Percentiles rank a stretch among this genome's conserved stretches.
Conservation (phyloP, 1,140 invertebrate genomes). For the Teleogryllus occipitalis region DNA sequence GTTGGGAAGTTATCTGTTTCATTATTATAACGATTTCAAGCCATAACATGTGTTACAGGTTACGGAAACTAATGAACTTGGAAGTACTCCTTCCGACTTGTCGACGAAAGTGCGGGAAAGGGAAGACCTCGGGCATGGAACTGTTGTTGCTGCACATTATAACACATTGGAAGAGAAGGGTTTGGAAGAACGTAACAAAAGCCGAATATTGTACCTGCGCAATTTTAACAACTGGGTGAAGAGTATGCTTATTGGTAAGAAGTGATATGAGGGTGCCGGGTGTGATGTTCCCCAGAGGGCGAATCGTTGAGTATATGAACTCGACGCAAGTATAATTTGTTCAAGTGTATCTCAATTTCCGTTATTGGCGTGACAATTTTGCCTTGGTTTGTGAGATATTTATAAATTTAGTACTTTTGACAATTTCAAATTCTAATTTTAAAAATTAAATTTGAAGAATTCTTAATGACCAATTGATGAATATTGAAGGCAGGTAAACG, state of each 20-base stretch:
- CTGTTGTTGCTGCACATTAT: slow-evolving; percentile 74
- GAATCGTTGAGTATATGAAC: too few relatives aligned
- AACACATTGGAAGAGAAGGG: slow-evolving; percentile 77
- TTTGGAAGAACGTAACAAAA: slow-evolving; percentile 65
- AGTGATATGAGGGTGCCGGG: too few relatives aligned
- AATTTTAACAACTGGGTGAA: slow-evolving; percentile 99
- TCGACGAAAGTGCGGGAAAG: slow-evolving; percentile 11
- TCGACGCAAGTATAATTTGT: too few relatives aligned
- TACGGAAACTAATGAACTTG: background rate
- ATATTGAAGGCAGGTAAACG: too few relatives aligned
- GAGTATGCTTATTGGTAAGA: slow-evolving; percentile 76
- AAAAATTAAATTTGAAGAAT: too few relatives aligned
- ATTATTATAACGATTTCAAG: background rate
- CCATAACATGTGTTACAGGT: background rate
- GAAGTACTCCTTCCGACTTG: slow-evolving; percentile 17
- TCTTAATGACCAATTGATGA: too few relatives aligned
- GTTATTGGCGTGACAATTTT: too few relatives aligned
- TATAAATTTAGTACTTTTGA: too few relatives aligned
- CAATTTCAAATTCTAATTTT: too few relatives aligned
- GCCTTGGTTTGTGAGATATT: too few relatives aligned
- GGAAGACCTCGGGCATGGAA: slow-evolving; percentile 27
- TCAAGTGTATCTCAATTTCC: too few relatives aligned
- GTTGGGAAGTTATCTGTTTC: background rate
- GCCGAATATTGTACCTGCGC: slow-evolving; percentile 84
- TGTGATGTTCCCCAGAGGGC: too few relatives aligned